A percentile compares a stretch with the other conserved stretches of the same genome.
These are phyloP conservation scores for Bucorvus abyssinicus DNA, from an alignment of 2,797 vertebrate species.

Conservation along the genomic window DNA sequence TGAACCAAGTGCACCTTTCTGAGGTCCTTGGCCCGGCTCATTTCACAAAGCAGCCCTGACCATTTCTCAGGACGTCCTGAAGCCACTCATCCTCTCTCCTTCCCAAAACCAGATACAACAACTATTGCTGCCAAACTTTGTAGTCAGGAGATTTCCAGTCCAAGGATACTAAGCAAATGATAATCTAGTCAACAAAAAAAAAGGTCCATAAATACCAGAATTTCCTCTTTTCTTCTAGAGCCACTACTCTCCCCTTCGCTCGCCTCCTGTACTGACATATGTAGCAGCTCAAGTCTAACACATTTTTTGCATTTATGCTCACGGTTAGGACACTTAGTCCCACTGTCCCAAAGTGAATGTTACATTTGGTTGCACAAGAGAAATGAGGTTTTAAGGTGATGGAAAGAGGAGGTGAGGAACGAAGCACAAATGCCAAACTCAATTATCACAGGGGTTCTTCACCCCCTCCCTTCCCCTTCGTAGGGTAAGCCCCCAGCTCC, in stretches of 20 bases:
- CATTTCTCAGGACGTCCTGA: background rate
- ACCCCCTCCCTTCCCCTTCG: background rate
- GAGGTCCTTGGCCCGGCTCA: background rate
- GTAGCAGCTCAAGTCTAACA: background rate
- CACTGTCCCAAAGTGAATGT: background rate
- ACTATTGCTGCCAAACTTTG: background rate
- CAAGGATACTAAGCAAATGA: background rate
- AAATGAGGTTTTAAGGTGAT: background rate
- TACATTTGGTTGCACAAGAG: background rate
- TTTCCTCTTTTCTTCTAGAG: background rate
- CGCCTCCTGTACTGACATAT: background rate
- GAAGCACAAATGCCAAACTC: fast-evolving
- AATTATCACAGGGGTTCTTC: background rate
- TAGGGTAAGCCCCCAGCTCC: background rate
- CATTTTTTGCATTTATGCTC: background rate
- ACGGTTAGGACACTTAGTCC: background rate
- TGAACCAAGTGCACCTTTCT: background rate
- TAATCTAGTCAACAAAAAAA: background rate
- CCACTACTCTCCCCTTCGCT: background rate
- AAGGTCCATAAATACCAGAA: background rate
- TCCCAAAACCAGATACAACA: background rate
- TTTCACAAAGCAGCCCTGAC: background rate
- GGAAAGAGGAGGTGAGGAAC: background rate
- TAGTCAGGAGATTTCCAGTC: background rate
- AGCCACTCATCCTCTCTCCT: background rate